Evolutionary conservation across 2,888 invertebrate genomes (phyloP).

Genomic region (Spilosoma lubricipeda): DNA sequence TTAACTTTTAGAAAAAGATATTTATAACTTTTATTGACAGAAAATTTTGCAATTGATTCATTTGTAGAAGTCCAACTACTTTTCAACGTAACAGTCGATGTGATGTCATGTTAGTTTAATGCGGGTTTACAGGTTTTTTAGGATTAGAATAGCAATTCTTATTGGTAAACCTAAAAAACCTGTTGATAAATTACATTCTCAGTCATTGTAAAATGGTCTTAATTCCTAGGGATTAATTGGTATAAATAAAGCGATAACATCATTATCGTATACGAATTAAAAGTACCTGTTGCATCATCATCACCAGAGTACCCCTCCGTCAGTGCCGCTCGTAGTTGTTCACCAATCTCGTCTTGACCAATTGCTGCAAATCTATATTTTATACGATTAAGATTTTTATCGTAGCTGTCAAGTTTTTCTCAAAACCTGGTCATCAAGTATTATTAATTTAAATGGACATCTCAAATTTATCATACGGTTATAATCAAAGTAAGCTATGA

Average conservation of each 20-base stretch:
- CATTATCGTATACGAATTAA: not conserved
- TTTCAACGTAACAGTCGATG: not conserved
- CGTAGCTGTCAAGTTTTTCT: not conserved
- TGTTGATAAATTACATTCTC: not conserved
- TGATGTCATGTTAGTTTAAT: not conserved
- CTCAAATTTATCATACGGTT: not conserved
- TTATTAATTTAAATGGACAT: not conserved
- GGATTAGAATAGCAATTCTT: too few relatives aligned
- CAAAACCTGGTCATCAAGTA: not conserved
- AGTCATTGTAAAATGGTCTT: not conserved
- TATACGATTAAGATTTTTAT: not conserved
- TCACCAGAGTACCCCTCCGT: constrained; percentile 67
- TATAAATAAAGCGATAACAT: too few relatives aligned
- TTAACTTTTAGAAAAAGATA: not conserved
- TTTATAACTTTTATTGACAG: not conserved
- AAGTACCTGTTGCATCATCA: constrained; percentile 64
- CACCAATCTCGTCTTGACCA: constrained; percentile 80
- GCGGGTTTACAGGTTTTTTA: too few relatives aligned
- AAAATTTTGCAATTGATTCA: not conserved
- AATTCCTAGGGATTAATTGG: too few relatives aligned
- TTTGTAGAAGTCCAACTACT: not conserved
- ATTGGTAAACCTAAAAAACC: not conserved
- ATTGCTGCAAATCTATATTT: constrained; percentile 77
- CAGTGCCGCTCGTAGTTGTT: constrained; percentile 76
- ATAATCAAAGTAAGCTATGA: not conserved